phyloP scores from a whole-genome alignment of 2,797 vertebrate species.

The Oreortyx pictus region DNA sequence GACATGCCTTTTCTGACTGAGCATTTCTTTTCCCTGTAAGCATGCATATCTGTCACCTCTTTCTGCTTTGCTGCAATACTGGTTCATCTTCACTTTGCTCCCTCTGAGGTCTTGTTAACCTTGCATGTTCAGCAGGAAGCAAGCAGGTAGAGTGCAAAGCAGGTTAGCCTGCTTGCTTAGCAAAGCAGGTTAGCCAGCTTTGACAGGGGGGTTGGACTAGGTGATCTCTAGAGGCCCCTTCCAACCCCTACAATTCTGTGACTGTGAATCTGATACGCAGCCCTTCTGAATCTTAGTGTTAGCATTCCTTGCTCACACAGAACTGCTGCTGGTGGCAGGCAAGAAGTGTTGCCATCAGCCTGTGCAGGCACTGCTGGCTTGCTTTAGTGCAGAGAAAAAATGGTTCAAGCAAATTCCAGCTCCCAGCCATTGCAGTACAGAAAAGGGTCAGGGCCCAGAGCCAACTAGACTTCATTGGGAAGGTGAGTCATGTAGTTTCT shows the following conservation, averaged over 20 bases:
- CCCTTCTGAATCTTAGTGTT: background rate
- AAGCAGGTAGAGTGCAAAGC: background rate
- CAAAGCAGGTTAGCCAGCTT: no score
- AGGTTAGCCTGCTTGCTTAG: no score
- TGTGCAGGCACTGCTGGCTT: background rate
- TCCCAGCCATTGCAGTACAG: background rate
- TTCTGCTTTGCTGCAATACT: background rate
- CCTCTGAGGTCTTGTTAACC: background rate
- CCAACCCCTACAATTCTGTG: no score
- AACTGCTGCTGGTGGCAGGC: background rate
- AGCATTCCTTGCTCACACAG: background rate
- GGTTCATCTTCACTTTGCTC: background rate
- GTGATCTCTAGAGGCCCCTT: no score
- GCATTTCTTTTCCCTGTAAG: background rate
- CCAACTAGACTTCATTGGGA: slow-evolving; percentile 21
- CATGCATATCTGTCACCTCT: background rate
- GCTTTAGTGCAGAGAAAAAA: background rate
- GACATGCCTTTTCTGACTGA: background rate
- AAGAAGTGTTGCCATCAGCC: background rate
- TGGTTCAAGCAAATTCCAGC: background rate
- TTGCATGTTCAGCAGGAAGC: background rate
- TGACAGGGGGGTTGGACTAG: no score
- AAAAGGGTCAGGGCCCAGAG: background rate
- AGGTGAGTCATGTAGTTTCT: slow-evolving; percentile 31
- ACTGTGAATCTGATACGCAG: background rate